Base-by-base conservation (phyloP, 2,113 vertebrate species). In the Tetrax tetrax region DNA sequence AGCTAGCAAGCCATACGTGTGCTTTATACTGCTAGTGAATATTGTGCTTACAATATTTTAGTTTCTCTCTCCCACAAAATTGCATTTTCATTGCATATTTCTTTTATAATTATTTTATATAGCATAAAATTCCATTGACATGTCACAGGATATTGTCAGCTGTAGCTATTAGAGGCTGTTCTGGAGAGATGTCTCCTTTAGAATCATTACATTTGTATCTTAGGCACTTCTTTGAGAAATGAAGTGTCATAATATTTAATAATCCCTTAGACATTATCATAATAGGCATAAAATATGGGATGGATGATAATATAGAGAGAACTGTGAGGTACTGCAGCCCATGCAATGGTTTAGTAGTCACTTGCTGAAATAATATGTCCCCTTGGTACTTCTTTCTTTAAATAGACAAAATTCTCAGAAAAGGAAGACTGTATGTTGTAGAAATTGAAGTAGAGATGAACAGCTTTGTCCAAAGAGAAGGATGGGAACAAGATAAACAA, bases 191-290 rank as follows among this genome's bases (percentile, higher is more conserved):
- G 4, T 27, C 33, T 91, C 28, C 25, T 83, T 76, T 1, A 4
- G 45, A 79, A 88, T 79, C 6, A 69, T 29, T 91, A 8, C 78
- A 74, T 92, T 92, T 91, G 31, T 83, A 48, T 76, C 93, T 91
- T 70, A 82, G 48, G 22, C 27, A 41, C 28, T 57, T 92, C 56
- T 84, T 68, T 76, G 33, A 72, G 74, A 93, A 94, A 35, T 31
- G 4, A 81, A 59, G 33, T 93, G 53, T 95, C 69, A 80, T 54
- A 94, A 95, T 92, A 94, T 94, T 95, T 91, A 90, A 90, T 71
- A 81, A 86, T 94, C 56, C 53, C 38, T 85, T 87, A 70, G 47
- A 69, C 29, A 68, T 88, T 94, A 83, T 51, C 69, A 75, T 85
- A 87, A 81, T 38, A 78, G 6, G 25, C 41, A 88, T 43, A 88